Conservation (phyloP, 2,888 invertebrate species). For the Linyphia triangularis region DNA sequence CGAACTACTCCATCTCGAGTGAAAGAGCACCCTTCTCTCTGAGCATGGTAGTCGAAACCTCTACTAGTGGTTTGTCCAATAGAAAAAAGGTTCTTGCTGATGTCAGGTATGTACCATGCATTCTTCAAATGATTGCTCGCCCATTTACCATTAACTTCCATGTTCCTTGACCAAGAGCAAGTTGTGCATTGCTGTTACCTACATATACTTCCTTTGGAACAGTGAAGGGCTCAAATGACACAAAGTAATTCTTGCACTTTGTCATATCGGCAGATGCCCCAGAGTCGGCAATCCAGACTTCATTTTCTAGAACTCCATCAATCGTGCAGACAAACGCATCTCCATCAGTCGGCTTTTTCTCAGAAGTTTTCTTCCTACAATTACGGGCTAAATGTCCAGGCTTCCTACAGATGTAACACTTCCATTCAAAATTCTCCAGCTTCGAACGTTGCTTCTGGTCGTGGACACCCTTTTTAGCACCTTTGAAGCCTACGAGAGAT, state of each 20-base stretch:
- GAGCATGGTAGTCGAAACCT: neutral
- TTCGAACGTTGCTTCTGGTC: neutral
- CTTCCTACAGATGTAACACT: conserved; percentile 8
- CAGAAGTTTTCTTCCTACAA: no score
- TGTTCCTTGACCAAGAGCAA: conserved; percentile 18
- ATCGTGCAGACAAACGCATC: conserved; percentile 19
- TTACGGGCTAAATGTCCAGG: conserved; percentile 9
- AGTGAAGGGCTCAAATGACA: neutral
- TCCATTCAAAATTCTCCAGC: neutral
- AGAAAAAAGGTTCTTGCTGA: conserved; percentile 37
- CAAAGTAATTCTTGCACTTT: neutral
- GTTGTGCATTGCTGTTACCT: neutral
- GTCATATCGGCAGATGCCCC: conserved; percentile 46
- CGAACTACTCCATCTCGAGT: neutral
- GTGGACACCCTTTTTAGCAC: no score
- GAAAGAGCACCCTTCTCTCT: neutral
- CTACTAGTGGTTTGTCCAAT: conserved; percentile 5
- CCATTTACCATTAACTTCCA: neutral
- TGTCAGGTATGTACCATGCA: conserved; percentile 27
- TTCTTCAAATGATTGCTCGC: neutral
- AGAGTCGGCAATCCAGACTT: conserved; percentile 35
- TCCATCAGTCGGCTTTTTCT: neutral
- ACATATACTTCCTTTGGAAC: neutral
- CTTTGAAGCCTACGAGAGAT: neutral
- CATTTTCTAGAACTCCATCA: neutral